These are phyloP conservation scores for Chrysocyon brachyurus DNA, from an alignment of 2,797 vertebrate species.

Conservation along the genomic window DNA sequence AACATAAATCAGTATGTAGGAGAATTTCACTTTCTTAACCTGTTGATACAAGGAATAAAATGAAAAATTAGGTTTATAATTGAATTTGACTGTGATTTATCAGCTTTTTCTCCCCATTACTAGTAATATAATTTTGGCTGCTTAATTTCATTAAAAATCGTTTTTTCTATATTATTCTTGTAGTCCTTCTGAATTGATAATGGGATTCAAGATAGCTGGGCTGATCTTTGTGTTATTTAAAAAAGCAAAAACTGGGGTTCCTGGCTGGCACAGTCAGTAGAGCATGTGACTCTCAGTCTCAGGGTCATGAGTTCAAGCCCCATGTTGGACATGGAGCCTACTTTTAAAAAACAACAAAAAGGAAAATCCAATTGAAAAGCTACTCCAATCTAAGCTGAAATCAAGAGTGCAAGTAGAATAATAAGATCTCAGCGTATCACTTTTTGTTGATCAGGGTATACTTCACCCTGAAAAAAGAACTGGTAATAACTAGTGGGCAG, in stretches of 20 bases:
- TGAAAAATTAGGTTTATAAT: constrained; percentile 52
- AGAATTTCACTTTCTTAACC: constrained; percentile 67
- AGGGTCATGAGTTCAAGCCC: not conserved
- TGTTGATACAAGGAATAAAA: constrained; percentile 66
- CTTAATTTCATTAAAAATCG: constrained; percentile 48
- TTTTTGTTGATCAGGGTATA: constrained; percentile 14
- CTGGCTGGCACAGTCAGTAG: not conserved
- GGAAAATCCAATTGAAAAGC: not conserved
- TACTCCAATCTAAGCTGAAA: not conserved
- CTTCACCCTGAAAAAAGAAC: not conserved
- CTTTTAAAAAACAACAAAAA: not conserved
- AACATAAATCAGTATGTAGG: constrained; percentile 56
- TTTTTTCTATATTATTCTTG: constrained; percentile 25
- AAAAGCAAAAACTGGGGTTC: not conserved
- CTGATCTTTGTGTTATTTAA: constrained; percentile 8
- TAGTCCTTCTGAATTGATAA: not conserved
- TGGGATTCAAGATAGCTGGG: constrained; percentile 7
- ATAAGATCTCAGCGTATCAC: not conserved
- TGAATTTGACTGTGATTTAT: constrained; percentile 50
- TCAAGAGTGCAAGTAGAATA: not conserved
- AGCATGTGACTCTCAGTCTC: not conserved
- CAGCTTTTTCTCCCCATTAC: not conserved
- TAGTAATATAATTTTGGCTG: constrained; percentile 55
- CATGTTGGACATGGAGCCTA: not conserved
- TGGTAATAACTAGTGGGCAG: not conserved